Conservation (phyloP, 2,888 invertebrate genomes). For the Latrodectus hesperus region DNA sequence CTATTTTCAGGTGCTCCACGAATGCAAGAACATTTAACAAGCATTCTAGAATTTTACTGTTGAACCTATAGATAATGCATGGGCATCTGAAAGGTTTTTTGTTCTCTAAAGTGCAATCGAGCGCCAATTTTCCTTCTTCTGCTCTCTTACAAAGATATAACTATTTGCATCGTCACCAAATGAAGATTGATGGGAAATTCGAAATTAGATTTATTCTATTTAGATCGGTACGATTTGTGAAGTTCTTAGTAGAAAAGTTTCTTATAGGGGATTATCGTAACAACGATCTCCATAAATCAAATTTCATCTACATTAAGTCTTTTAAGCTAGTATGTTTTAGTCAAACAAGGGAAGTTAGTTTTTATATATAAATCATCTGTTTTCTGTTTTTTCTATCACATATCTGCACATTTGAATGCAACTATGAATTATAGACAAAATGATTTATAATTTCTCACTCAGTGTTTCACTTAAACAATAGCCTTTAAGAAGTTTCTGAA, state of each 20-base stretch:
- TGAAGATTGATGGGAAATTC: constrained; percentile 60
- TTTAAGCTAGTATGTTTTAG: not conserved
- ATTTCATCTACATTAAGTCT: not conserved
- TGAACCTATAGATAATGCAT: constrained; percentile 66
- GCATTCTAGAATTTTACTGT: constrained; percentile 15
- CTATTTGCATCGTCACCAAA: constrained; percentile 42
- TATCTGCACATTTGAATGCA: too few species aligned
- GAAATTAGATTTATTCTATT: constrained; percentile 60
- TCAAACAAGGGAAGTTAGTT: too few species aligned
- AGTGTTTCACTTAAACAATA: too few species aligned
- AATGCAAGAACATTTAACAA: constrained; percentile 25
- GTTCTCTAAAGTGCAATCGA: constrained; percentile 29
- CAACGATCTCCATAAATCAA: not conserved
- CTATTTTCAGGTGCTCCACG: constrained; percentile 12
- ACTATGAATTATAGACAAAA: too few species aligned
- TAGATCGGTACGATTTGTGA: not conserved
- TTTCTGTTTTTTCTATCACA: too few species aligned
- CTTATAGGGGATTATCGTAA: not conserved
- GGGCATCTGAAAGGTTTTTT: constrained; percentile 27
- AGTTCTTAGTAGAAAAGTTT: too few species aligned
- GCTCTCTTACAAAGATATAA: constrained; percentile 29
- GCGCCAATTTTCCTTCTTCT: constrained; percentile 8
- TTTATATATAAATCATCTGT: too few species aligned
- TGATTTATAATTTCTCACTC: too few species aligned
- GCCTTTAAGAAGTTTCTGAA: too few species aligned